Evolutionary conservation across 2,888 invertebrate species (phyloP).

Genomic region (Plusia festucae): DNA sequence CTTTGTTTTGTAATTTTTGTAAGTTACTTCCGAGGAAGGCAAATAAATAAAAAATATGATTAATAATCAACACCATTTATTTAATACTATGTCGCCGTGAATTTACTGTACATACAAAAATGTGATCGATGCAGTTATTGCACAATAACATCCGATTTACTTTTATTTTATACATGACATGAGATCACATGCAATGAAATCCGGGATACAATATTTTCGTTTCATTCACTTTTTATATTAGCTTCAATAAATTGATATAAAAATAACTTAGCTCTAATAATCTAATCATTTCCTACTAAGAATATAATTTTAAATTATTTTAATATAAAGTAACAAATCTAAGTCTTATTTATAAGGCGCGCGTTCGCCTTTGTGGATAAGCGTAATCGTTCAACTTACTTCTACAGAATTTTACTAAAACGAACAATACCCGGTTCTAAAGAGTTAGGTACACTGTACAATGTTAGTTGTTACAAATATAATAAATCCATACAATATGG

Average conservation of each 20-base stretch:
- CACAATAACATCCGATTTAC: slow-evolving; percentile 69
- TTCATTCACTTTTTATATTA: slow-evolving; percentile 78
- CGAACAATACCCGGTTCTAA: slow-evolving; percentile 69
- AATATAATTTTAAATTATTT: slow-evolving; percentile 79
- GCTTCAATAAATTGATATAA: slow-evolving; percentile 85
- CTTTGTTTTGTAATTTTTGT: slow-evolving; percentile 37
- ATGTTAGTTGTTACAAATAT: slow-evolving; percentile 44
- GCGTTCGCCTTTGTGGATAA: slow-evolving; percentile 78
- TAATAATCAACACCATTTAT: slow-evolving; percentile 84
- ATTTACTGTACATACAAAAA: slow-evolving; percentile 73
- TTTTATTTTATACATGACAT: slow-evolving; percentile 65
- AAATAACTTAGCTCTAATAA: slow-evolving; percentile 83
- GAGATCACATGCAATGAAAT: slow-evolving; percentile 82
- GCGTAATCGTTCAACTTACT: slow-evolving; percentile 87
- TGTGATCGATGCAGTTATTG: slow-evolving; percentile 81
- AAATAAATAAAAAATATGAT: slow-evolving; percentile 46
- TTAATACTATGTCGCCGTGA: slow-evolving; percentile 80
- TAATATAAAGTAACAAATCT: slow-evolving; percentile 79
- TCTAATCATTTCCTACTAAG: slow-evolving; percentile 64
- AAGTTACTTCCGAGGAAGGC: slow-evolving; percentile 12
- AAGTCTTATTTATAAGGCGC: slow-evolving; percentile 87
- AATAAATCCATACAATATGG: slow-evolving; percentile 54
- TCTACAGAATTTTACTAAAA: slow-evolving; percentile 72
- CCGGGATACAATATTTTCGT: slow-evolving; percentile 75
- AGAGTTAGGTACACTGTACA: slow-evolving; percentile 59